Conservation (phyloP, 2,113 vertebrate genomes). For the Parus major region DNA sequence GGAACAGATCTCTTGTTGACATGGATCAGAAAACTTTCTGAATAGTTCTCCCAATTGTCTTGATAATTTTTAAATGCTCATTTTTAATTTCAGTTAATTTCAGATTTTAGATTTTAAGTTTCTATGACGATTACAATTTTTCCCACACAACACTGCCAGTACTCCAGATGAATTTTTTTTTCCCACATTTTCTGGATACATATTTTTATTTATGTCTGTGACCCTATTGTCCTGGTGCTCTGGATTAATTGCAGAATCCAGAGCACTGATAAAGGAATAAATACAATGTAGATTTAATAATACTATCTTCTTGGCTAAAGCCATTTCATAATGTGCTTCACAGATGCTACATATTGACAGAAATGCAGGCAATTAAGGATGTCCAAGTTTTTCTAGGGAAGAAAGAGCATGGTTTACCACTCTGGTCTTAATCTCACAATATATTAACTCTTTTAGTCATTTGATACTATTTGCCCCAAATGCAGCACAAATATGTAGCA, state of each 20-base stretch:
- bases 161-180: background rate
- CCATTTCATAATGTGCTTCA: background rate
- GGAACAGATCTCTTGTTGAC: background rate
- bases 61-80: background rate
- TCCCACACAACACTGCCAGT: background rate
- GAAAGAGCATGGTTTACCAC: background rate
- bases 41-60: background rate
- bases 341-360: background rate
- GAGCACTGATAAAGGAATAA: background rate
- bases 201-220: background rate
- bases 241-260: background rate
- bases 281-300: background rate
- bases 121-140: background rate
- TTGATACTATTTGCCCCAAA: background rate
- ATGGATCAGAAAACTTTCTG: background rate
- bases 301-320: background rate
- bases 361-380: background rate
- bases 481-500: background rate
- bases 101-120: background rate
- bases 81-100: background rate
- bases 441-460: background rate
- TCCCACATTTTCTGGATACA: background rate
- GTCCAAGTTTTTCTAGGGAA: background rate
- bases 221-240: background rate
- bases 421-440: background rate